Evolutionary conservation across 2,888 invertebrate genomes (phyloP).

Genomic region (Cryptocephalus moraei): DNA sequence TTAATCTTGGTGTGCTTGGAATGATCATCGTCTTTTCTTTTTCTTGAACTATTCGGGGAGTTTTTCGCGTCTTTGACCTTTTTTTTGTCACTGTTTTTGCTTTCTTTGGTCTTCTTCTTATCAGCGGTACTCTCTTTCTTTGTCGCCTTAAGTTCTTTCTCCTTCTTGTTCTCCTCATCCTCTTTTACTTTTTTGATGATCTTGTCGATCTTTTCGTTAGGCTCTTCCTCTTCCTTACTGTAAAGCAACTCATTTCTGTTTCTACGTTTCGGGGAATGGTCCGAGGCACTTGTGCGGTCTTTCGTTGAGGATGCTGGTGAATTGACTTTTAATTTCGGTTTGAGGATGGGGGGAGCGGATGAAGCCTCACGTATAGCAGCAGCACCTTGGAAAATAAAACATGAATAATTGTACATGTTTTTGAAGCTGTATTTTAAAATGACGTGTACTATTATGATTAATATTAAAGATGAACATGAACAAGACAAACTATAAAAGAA

Average conservation of each 20-base stretch:
- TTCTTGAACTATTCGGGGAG: slow-evolving; percentile 1
- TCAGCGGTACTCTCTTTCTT: slow-evolving; percentile 5
- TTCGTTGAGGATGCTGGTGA: slow-evolving; percentile 7
- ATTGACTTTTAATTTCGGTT: slow-evolving; percentile 18
- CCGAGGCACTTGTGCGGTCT: slow-evolving; percentile 2
- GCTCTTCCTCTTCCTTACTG: slow-evolving; percentile 22
- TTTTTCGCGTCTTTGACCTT: background rate
- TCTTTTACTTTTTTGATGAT: slow-evolving; percentile 25
- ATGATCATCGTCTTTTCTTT: slow-evolving; percentile 10
- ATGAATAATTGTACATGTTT: too few species aligned
- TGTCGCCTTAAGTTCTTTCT: slow-evolving; percentile 28
- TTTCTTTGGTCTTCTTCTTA: slow-evolving; percentile 7
- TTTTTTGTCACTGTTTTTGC: slow-evolving; percentile 30
- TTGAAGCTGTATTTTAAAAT: too few species aligned
- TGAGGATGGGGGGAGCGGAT: slow-evolving; percentile 11
- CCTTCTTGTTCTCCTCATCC: slow-evolving; percentile 12
- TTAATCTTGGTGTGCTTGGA: slow-evolving; percentile 8
- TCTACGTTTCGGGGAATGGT: slow-evolving; percentile 11
- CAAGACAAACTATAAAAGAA: too few species aligned
- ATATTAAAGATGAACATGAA: too few species aligned
- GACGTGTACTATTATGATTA: too few species aligned
- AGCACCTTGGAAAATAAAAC: slow-evolving; percentile 35
- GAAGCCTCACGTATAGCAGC: slow-evolving; percentile 41
- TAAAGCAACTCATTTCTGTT: slow-evolving; percentile 24
- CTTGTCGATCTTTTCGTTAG: slow-evolving; percentile 24